Percentiles rank a stretch among this genome's conserved stretches.
These are phyloP conservation scores for Mylabris sibirica DNA, from an alignment of 2,888 invertebrate genomes.

Conservation along the genomic window DNA sequence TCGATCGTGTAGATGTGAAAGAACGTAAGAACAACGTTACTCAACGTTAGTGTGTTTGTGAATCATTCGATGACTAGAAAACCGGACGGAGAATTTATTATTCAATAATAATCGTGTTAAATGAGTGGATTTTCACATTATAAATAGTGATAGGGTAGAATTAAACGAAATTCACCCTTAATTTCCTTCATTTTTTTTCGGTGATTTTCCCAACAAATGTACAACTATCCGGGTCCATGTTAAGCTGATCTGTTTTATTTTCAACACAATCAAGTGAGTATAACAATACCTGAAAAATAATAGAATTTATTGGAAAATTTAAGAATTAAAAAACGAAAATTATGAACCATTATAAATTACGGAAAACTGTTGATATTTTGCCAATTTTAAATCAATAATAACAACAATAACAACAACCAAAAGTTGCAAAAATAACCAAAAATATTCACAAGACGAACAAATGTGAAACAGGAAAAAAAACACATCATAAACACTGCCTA, in stretches of 20 bases:
- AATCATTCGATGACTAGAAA: not conserved
- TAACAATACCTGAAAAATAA: not conserved
- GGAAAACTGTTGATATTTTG: not conserved
- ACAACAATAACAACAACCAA: not conserved
- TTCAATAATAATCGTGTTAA: not conserved
- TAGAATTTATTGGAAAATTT: not conserved
- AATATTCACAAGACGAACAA: constrained; percentile 5
- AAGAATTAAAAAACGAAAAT: not conserved
- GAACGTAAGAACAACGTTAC: not conserved
- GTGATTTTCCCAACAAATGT: not conserved
- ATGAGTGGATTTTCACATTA: not conserved
- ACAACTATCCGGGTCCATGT: constrained; percentile 1
- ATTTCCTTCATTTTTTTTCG: not conserved
- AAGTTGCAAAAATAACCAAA: constrained; percentile 1
- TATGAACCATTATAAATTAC: not conserved
- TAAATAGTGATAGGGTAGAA: not conserved
- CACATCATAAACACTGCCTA: not conserved
- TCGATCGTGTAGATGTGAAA: not conserved
- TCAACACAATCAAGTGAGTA: not conserved
- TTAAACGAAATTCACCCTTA: not conserved
- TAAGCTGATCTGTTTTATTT: not conserved
- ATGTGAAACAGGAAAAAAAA: not conserved
- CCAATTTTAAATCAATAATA: not conserved
- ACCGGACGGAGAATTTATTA: not conserved
- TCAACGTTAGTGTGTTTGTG: not conserved